These are phyloP conservation scores for Pemphigus obesinymphae DNA, from an alignment of 1,140 invertebrate genomes.

Conservation along the genomic window DNA sequence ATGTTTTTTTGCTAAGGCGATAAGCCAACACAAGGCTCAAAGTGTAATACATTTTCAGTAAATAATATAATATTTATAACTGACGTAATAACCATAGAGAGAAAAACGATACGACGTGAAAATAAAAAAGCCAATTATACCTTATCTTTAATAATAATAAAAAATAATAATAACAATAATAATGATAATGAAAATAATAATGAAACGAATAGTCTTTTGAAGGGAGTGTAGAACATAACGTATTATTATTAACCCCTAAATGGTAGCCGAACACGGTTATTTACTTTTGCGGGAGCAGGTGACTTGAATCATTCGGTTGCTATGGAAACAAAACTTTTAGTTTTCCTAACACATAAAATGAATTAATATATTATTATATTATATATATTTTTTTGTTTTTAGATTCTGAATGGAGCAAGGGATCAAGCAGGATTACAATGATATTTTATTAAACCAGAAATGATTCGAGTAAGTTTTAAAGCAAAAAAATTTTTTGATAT, in stretches of 20 bases:
- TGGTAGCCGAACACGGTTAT: constrained; percentile 19
- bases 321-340: constrained; percentile 11
- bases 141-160: not conserved
- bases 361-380: not conserved
- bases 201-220: not conserved
- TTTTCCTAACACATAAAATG: constrained; percentile 20
- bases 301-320: constrained; percentile 28
- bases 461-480: too few species aligned
- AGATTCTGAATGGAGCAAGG: too few species aligned
- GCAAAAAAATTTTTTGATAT: too few species aligned
- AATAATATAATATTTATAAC: too few species aligned
- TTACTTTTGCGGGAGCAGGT: constrained; percentile 15
- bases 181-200: too few species aligned
- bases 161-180: too few species aligned
- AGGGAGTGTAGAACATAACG: constrained; percentile 12
- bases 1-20: not conserved
- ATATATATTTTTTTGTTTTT: not conserved
- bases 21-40: not conserved
- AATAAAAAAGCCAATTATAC: not conserved
- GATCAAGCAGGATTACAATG: too few species aligned
- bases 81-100: not conserved
- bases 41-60: not conserved
- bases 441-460: too few species aligned
- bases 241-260: constrained; percentile 17
- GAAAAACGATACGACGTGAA: not conserved